phyloP scores from a whole-genome alignment of 1,140 invertebrate genomes.

The Nephila pilipes region DNA sequence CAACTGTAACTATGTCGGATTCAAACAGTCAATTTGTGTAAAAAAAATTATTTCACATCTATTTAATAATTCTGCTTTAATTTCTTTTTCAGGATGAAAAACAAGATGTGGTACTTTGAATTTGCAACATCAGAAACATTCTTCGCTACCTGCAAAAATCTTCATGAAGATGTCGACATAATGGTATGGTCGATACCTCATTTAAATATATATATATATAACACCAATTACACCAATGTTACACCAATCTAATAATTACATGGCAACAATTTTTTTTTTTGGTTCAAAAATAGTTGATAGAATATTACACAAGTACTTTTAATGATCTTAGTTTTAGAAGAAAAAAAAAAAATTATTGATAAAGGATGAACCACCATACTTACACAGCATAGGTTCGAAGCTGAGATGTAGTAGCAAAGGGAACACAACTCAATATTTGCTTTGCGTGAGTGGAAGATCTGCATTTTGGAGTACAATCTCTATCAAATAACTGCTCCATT shows the following conservation, averaged over 20 bases:
- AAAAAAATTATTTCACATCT: too few species aligned
- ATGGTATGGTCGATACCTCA: too few species aligned
- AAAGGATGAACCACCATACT: background rate
- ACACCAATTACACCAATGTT: too few species aligned
- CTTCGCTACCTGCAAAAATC: constrained; percentile 96
- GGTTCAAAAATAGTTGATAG: too few species aligned
- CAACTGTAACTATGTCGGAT: too few species aligned
- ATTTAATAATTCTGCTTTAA: background rate
- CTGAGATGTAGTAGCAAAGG: constrained; percentile 46
- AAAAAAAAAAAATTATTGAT: too few species aligned
- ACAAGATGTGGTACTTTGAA: constrained; percentile 99
- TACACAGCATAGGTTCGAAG: constrained; percentile 57
- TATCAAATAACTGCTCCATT: constrained; percentile 36
- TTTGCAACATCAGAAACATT: constrained; percentile 98
- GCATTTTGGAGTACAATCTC: constrained; percentile 73
- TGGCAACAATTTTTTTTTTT: too few species aligned
- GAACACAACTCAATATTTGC: constrained; percentile 53
- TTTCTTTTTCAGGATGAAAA: constrained; percentile 89
- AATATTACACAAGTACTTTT: too few species aligned
- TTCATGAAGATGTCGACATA: constrained; percentile 97
- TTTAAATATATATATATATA: too few species aligned
- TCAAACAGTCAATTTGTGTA: too few species aligned
- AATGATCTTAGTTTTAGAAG: too few species aligned
- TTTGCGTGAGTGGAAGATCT: constrained; percentile 64
- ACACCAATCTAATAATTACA: too few species aligned